Percentiles rank a stretch among this genome's conserved stretches.
Conservation (phyloP, 1,140 invertebrate genomes). For the Nixonia krombeini region DNA sequence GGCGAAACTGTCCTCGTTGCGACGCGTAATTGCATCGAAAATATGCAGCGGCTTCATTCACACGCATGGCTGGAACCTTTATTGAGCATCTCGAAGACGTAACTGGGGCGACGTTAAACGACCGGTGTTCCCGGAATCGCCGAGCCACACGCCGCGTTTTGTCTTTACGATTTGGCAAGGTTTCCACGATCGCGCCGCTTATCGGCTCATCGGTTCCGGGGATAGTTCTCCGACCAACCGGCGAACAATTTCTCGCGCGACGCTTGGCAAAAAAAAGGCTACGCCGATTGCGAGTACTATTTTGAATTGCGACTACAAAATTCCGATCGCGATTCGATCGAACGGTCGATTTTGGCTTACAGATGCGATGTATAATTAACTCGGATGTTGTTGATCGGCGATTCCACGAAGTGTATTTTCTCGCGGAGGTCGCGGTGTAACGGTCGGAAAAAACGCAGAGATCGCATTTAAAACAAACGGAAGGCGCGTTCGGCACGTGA, state of each 20-base stretch:
- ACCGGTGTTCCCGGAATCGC: slow-evolving; percentile 13
- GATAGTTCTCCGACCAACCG: too few species aligned
- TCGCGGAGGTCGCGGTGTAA: not conserved
- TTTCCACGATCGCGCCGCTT: slow-evolving; percentile 17
- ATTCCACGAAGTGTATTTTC: not conserved
- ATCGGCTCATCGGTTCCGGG: too few species aligned
- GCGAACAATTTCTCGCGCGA: too few species aligned
- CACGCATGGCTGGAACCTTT: slow-evolving; percentile 7
- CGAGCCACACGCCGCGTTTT: not conserved
- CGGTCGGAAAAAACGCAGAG: slow-evolving; percentile 9
- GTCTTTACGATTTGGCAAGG: slow-evolving; percentile 18
- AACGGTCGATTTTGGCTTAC: too few species aligned
- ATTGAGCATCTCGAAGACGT: slow-evolving; percentile 12
- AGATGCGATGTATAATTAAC: not conserved
- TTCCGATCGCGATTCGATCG: too few species aligned
- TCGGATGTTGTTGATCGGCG: too few species aligned
- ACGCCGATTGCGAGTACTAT: too few species aligned
- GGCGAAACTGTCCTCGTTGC: too few species aligned
- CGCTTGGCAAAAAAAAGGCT: too few species aligned
- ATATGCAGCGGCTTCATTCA: slow-evolving; percentile 1
- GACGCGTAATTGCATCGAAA: too few species aligned
- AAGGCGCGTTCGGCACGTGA: not conserved
- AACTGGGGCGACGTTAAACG: slow-evolving; percentile 25
- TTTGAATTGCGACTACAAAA: too few species aligned
- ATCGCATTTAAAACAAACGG: slow-evolving; percentile 12